Evolutionary conservation across 2,888 invertebrate species (phyloP).

Genomic region (Lysandra bellargus): DNA sequence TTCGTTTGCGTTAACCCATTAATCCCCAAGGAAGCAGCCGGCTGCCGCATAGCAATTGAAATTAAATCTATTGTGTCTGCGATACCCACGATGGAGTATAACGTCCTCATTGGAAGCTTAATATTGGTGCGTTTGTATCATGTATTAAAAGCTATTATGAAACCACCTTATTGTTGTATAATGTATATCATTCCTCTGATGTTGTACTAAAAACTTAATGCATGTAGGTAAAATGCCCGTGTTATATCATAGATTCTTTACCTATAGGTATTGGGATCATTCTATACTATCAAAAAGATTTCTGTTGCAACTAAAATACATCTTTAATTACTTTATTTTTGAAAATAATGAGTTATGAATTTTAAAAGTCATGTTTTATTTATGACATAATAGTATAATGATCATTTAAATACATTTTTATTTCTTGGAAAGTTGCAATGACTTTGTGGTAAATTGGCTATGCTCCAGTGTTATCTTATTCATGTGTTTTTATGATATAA

Average conservation of each 20-base stretch:
- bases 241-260: too few species aligned
- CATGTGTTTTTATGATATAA: constrained; percentile 36
- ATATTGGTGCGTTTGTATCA: too few species aligned
- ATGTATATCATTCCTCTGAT: too few species aligned
- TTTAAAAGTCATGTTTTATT: constrained; percentile 2
- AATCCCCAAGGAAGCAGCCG: too few species aligned
- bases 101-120: too few species aligned
- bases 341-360: not conserved
- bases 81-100: too few species aligned
- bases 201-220: too few species aligned
- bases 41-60: too few species aligned
- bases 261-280: not conserved
- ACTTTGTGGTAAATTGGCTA: constrained; percentile 50
- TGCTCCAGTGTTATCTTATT: constrained; percentile 47
- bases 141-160: too few species aligned
- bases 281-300: not conserved
- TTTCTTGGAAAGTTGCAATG: constrained; percentile 35
- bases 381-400: constrained; percentile 19
- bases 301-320: not conserved
- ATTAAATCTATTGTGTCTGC: too few species aligned
- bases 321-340: not conserved
- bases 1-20: not conserved
- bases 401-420: constrained; percentile 15
- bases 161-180: too few species aligned
- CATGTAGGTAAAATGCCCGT: too few species aligned